Evolutionary conservation across 2,797 vertebrate genomes (phyloP), one percentile per base, ranked within the genome.

Genomic region (Cygnus olor): DNA sequence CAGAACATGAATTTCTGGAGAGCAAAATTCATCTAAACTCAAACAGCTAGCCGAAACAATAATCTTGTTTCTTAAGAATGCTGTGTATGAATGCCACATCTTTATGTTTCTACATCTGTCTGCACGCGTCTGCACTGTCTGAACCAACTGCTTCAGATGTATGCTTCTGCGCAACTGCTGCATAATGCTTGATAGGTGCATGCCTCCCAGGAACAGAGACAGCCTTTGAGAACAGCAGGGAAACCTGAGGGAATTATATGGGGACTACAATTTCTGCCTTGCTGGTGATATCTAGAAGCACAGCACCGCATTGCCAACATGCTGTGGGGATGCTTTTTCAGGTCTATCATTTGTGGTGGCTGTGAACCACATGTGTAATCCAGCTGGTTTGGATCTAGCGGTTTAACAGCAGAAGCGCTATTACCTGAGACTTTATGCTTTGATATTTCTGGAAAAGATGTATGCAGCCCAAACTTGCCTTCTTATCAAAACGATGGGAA

Each of bases 361-460:
- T 60, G 72, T 87, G 60, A 94, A 93, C 85, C 28, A 87, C 49
- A 36, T 24, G 45, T 79, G 81, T 81, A 91, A 91, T 64, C 40
- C 78, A 71, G 32, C 85, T 89, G 61, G 78, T 54, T 83, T 69
- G 34, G 36, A 92, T 77, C 76, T 68, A 78, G 73, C 36, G 73
- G 32, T 57, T 88, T 85, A 94, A 68, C 74, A 93, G 58, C 30
- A 1, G 14, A 95, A 90, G 72, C 65, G 72, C 69, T 87, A 70
- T 54, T 80, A 94, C 77, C 77, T 88, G 80, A 91, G 79, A 88
- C 74, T 74, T 88, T 82, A 78, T 65, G 57, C 68, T 95, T 87
- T 78, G 68, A 1, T 89, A 80, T 71, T 80, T 94, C 49, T 61
- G 85, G 71, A 89, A 94, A 90, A 92, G 32, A 95, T 47, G 25